These are phyloP conservation scores for Gobiocypris rarus DNA, from an alignment of 2,113 vertebrate species.

Conservation along the genomic window DNA sequence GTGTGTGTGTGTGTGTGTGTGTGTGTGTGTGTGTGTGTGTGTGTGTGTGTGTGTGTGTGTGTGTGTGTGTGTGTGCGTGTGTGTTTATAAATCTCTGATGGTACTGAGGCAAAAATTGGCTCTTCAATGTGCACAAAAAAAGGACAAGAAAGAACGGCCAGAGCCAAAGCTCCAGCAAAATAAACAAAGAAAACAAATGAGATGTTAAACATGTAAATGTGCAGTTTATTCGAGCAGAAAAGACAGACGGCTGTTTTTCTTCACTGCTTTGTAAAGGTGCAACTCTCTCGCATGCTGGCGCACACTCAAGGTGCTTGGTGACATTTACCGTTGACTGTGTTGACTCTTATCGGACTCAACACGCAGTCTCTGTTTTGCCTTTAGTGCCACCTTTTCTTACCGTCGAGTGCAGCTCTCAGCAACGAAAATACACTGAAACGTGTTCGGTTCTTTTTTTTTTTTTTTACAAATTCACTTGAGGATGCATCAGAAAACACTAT, in stretches of 20 bases:
- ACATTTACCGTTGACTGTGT: slow-evolving; percentile 48
- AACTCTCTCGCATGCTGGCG: slow-evolving; percentile 10
- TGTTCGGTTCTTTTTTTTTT: neutral
- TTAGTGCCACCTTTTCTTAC: neutral
- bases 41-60: too few species aligned
- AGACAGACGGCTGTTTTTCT: neutral
- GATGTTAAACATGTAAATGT: slow-evolving; percentile 22
- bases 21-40: too few species aligned
- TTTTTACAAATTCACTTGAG: neutral
- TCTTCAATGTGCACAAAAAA: neutral
- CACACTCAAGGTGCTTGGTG: slow-evolving; percentile 41
- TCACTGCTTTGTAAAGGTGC: slow-evolving; percentile 33
- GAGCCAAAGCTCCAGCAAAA: slow-evolving; percentile 6
- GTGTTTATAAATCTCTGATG: neutral
- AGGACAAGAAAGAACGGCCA: neutral
- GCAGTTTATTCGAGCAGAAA: neutral
- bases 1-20: too few species aligned
- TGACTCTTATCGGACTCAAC: slow-evolving; percentile 41
- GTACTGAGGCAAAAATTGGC: neutral
- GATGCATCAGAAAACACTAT: neutral
- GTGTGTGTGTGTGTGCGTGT: neutral
- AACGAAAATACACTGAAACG: neutral
- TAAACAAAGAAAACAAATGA: slow-evolving; percentile 21
- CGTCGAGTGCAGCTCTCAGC: neutral
- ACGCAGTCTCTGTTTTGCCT: neutral